phyloP scores from a whole-genome alignment of 2,888 invertebrate species.

The Plagiodera versicolora region DNA sequence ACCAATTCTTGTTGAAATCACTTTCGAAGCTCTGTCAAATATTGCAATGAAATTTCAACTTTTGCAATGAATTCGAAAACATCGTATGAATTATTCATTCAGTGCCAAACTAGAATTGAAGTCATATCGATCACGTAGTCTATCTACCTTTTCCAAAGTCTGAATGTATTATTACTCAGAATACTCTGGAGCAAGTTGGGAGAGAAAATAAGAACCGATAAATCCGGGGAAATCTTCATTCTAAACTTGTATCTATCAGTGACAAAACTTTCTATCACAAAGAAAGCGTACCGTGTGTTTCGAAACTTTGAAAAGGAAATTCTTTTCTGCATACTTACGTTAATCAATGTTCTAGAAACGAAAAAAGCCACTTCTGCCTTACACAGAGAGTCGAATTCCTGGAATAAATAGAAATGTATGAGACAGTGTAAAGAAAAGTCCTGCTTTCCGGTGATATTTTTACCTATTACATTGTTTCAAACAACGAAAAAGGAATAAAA shows the following conservation, averaged over 20 bases:
- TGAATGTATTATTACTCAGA: background rate
- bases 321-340: slow-evolving; percentile 61
- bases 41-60: no score
- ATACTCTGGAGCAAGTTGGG: background rate
- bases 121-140: background rate
- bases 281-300: background rate
- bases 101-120: background rate
- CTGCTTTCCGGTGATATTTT: no score
- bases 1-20: no score
- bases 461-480: no score
- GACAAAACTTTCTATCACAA: background rate
- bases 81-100: background rate
- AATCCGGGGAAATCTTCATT: background rate
- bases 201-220: background rate
- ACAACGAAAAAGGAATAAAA: no score
- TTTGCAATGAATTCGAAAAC: background rate
- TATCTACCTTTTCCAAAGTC: background rate
- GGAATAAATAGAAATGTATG: slow-evolving; percentile 49
- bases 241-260: background rate
- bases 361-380: slow-evolving; percentile 78
- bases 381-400: slow-evolving; percentile 79
- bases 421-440: no score
- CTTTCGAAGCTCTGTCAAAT: no score
- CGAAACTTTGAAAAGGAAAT: background rate
- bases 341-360: slow-evolving; percentile 70